phyloP scores from a whole-genome alignment of 64 coral and sea anemone species.

The Stylophora pistillata region DNA sequence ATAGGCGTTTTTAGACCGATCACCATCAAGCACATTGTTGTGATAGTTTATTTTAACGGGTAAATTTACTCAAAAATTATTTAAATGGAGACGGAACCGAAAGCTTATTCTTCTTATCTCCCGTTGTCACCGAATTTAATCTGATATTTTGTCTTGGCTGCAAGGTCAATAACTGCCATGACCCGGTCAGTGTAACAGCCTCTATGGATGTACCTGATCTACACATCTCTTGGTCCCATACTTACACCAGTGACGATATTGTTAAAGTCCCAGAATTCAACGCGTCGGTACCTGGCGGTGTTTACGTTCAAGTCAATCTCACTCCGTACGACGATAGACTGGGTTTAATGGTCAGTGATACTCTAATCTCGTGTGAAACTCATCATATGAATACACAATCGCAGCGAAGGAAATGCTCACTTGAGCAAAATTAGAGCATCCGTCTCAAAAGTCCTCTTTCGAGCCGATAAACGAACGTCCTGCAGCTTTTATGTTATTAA shows the following conservation, averaged over 20 bases:
- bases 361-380: not conserved
- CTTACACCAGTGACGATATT: conserved; percentile 38
- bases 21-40: too few relatives aligned
- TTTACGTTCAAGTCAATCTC: conserved; percentile 32
- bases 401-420: too few relatives aligned
- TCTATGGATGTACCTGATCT: conserved; percentile 29
- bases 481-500: too few relatives aligned
- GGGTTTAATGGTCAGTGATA: conserved; percentile 6
- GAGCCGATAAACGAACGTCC: too few relatives aligned
- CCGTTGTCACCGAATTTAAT: not conserved
- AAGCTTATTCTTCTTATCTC: not conserved
- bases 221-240: conserved; percentile 35
- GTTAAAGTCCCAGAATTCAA: conserved; percentile 26
- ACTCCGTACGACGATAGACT: not conserved
- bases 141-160: not conserved
- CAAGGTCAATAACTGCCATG: conserved; percentile 41
- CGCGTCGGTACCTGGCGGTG: not conserved
- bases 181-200: conserved; percentile 30
- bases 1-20: too few relatives aligned
- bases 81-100: not conserved
- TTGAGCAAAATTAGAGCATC: too few relatives aligned
- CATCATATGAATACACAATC: not conserved
- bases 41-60: too few relatives aligned
- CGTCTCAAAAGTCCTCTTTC: too few relatives aligned
- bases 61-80: too few relatives aligned